Base-by-base conservation (phyloP, 2,888 invertebrate species). In the Drosophila greeni region DNA sequence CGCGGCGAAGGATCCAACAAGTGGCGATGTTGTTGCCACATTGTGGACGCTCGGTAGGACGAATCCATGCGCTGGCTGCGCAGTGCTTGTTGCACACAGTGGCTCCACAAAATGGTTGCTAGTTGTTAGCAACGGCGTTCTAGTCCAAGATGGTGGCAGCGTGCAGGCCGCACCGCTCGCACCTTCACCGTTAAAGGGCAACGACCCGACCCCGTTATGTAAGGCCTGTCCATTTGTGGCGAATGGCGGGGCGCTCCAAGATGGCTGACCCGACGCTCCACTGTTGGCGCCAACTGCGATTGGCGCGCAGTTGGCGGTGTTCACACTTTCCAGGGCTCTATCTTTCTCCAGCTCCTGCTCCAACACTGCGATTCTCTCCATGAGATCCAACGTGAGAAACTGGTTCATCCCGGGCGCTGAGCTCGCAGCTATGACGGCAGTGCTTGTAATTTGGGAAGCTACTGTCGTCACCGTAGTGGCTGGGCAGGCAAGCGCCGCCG, bases 381-480 rank as follows among this genome's bases (percentile, higher is more conserved):
- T 9, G 9, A 53, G 31, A 3, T 42, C 5, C 20, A 7, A 5
- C 9, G 23, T 23, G 20, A 12, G 24, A 6, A 6, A 1, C 24
- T 24, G 24, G 31, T 8, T 31, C 5, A 5, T 4, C 11, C 42
- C 12, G 34, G 16, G 39, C 29, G 3, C 29, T 39, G 20, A 39
- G 2, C 18, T n/a, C 31, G 20, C 40, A 52, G 29, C 20, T 29
- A 29, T 26, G 39, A 39, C 36, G 2, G 37, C 11, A 52, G 24
- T 39, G 6, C 18, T 33, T 7, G 24, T 18, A 3, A 8, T 12
- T 51, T 51, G 52, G 20, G 7, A 29, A 2, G 18, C 39, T 20
- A 39, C 18, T 20, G 29, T 42, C 24, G 43, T 43, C 26, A 43
- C 26, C 26, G 43, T 26, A 43, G 43, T 26, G 26, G 16, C 5